These are phyloP conservation scores for Poeciliopsis turneri DNA, from an alignment of 2,797 vertebrate genomes.

Conservation along the genomic window DNA sequence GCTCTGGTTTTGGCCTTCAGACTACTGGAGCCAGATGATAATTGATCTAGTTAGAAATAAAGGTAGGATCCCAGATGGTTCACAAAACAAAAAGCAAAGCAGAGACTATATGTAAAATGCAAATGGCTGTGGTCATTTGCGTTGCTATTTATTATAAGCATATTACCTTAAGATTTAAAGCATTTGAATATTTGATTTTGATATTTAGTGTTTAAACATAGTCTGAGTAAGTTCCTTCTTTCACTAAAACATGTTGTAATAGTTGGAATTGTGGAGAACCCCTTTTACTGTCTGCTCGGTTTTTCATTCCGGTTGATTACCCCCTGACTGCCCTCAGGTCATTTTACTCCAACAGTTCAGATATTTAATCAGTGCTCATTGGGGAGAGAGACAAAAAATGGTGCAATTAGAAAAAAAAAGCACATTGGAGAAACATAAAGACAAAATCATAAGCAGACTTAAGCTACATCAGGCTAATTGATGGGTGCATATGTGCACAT, in stretches of 20 bases:
- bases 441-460: background rate
- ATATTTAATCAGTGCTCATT: conserved; percentile 11
- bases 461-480: background rate
- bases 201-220: background rate
- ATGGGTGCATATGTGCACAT: background rate
- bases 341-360: conserved; percentile 1
- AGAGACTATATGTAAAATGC: too few species aligned
- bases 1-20: conserved; percentile 1
- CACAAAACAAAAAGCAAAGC: background rate
- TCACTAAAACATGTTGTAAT: background rate
- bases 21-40: conserved; percentile 15
- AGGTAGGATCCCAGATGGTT: background rate
- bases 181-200: background rate
- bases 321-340: conserved; percentile 12
- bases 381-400: conserved; percentile 20
- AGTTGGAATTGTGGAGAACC: background rate
- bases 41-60: conserved; percentile 11
- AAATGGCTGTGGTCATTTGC: background rate
- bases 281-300: background rate
- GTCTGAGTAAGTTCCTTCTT: background rate
- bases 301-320: conserved; percentile 5
- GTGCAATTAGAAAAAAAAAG: background rate
- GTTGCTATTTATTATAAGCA: background rate
- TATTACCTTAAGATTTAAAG: background rate
- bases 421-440: conserved; percentile 13